Conservation (phyloP, 2,113 vertebrate genomes). For the Ancistrus triradiatus region DNA sequence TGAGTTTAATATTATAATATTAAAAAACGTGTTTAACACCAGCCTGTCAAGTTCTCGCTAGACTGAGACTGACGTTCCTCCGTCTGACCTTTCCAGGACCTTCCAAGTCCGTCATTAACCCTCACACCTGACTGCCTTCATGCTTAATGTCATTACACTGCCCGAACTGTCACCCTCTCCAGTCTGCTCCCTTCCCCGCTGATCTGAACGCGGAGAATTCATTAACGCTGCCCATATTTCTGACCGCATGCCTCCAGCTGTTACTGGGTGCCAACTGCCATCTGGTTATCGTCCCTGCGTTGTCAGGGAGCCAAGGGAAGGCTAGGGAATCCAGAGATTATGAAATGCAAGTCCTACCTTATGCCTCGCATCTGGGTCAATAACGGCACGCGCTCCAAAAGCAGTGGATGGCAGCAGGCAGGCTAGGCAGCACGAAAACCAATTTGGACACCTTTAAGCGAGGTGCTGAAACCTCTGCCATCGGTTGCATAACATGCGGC, state of each 20-base stretch:
- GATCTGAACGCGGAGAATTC: constrained; percentile 45
- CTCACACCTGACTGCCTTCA: too few species aligned
- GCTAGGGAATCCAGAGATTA: constrained; percentile 28
- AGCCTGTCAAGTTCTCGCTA: too few species aligned
- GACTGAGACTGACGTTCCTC: too few species aligned
- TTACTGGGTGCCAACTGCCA: constrained; percentile 32
- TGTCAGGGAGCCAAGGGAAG: constrained; percentile 8
- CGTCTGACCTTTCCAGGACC: too few species aligned
- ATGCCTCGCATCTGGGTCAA: constrained; percentile 29
- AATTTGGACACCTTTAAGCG: constrained; percentile 20
- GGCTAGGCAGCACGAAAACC: constrained; percentile 16
- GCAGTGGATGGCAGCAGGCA: constrained; percentile 1
- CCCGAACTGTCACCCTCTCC: too few species aligned
- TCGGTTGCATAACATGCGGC: constrained; percentile 11
- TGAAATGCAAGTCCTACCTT: constrained; percentile 44
- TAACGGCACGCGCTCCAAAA: constrained; percentile 26
- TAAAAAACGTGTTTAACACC: too few species aligned
- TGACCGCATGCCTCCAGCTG: constrained; percentile 25
- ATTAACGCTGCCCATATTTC: constrained; percentile 44
- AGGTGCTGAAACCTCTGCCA: constrained; percentile 27
- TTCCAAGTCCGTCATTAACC: too few species aligned
- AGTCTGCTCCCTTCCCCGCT: constrained; percentile 13
- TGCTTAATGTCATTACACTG: too few species aligned
- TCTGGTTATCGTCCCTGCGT: constrained; percentile 39
- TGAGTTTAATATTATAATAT: too few species aligned